These are phyloP conservation scores for Parotia lawesii DNA, from an alignment of 2,113 vertebrate genomes.

Conservation along the genomic window DNA sequence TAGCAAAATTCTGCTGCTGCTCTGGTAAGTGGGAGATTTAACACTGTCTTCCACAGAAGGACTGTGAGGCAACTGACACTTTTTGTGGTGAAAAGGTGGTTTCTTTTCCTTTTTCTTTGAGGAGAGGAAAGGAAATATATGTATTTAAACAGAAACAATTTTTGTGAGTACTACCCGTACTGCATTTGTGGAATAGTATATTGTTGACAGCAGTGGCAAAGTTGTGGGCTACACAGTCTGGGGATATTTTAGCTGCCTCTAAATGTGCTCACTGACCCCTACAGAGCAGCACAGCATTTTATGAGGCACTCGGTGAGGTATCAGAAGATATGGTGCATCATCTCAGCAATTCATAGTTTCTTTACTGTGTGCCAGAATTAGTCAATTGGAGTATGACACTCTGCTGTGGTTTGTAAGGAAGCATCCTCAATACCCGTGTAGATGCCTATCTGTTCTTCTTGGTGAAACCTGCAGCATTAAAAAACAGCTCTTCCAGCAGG, in stretches of 20 bases:
- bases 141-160: background rate
- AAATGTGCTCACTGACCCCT: background rate
- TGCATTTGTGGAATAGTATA: background rate
- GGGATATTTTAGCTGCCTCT: background rate
- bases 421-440: background rate
- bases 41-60: background rate
- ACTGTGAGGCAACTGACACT: background rate
- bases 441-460: background rate
- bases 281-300: accelerated
- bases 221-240: background rate
- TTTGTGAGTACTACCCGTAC: background rate
- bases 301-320: accelerated
- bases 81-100: background rate
- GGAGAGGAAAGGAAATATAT: background rate
- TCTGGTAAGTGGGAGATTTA: background rate
- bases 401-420: background rate
- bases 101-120: background rate
- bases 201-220: accelerated
- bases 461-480: background rate
- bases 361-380: accelerated
- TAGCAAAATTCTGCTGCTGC: background rate
- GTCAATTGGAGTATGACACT: background rate
- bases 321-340: background rate
- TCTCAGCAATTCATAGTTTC: background rate
- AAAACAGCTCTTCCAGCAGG: background rate